Conservation (phyloP, 2,888 invertebrate genomes). For the Eretmocerus hayati region DNA sequence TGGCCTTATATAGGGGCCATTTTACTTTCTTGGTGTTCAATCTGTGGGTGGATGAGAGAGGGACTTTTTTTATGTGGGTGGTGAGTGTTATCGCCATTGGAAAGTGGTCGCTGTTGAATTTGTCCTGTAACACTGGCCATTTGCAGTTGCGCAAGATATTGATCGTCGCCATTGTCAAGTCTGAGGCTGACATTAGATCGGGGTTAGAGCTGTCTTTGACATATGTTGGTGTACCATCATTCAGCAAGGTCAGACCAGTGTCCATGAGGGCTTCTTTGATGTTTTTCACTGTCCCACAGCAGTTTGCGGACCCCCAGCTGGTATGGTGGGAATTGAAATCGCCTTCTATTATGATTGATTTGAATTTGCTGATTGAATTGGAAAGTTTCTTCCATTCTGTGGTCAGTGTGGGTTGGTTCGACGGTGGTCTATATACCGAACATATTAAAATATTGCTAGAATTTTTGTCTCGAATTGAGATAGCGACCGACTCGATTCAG, state of each 20-base stretch:
- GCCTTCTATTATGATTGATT: background rate
- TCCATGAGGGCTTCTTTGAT: background rate
- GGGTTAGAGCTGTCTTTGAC: background rate
- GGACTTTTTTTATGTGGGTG: background rate
- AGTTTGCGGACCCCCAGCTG: background rate
- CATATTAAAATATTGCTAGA: background rate
- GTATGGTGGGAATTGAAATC: slow-evolving; percentile 2
- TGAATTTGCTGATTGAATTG: background rate
- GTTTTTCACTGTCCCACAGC: background rate
- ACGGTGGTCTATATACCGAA: slow-evolving; percentile 1
- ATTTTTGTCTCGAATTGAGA: too few species aligned
- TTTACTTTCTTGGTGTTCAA: background rate
- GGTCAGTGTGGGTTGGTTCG: background rate
- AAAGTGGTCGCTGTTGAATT: slow-evolving; percentile 2
- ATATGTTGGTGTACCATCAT: slow-evolving; percentile 1
- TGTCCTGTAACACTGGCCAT: background rate
- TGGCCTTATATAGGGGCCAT: background rate
- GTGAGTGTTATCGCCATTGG: background rate
- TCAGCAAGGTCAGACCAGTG: background rate
- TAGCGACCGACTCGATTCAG: too few species aligned
- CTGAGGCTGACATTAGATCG: background rate
- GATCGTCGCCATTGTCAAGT: background rate
- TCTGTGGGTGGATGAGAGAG: background rate
- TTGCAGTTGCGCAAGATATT: background rate
- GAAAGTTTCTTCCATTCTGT: background rate